Evolutionary conservation across 2,113 vertebrate species (phyloP).

Genomic region (Suricata suricatta): DNA sequence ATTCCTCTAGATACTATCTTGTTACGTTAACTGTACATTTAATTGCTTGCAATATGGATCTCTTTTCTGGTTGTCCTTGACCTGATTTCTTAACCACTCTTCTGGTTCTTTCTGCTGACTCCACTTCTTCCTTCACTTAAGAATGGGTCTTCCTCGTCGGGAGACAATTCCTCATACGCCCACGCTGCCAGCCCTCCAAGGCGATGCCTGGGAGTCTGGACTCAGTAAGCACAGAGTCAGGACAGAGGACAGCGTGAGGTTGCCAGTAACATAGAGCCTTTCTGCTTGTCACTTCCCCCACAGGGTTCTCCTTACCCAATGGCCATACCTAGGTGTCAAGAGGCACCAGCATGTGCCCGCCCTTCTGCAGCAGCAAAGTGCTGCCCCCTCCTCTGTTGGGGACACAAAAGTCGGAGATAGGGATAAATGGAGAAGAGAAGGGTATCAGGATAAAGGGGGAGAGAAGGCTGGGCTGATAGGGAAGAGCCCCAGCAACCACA

Average conservation of each 20-base stretch:
- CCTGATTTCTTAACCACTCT: not conserved
- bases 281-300: not conserved
- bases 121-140: not conserved
- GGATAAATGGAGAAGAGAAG: not conserved
- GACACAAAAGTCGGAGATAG: not conserved
- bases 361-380: not conserved
- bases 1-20: not conserved
- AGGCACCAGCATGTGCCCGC: not conserved
- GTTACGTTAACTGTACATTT: not conserved
- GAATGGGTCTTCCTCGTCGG: not conserved
- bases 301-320: not conserved
- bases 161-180: not conserved
- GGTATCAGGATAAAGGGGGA: fast-evolving
- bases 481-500: not conserved
- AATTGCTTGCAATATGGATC: not conserved
- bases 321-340: not conserved
- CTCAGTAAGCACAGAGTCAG: not conserved
- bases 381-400: not conserved
- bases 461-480: not conserved
- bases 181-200: not conserved
- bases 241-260: not conserved
- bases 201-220: not conserved
- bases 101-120: not conserved
- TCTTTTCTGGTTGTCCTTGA: not conserved
- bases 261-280: not conserved